These are phyloP conservation scores for Tylochromis polylepis DNA, from an alignment of 2,113 vertebrate genomes.

Conservation along the genomic window DNA sequence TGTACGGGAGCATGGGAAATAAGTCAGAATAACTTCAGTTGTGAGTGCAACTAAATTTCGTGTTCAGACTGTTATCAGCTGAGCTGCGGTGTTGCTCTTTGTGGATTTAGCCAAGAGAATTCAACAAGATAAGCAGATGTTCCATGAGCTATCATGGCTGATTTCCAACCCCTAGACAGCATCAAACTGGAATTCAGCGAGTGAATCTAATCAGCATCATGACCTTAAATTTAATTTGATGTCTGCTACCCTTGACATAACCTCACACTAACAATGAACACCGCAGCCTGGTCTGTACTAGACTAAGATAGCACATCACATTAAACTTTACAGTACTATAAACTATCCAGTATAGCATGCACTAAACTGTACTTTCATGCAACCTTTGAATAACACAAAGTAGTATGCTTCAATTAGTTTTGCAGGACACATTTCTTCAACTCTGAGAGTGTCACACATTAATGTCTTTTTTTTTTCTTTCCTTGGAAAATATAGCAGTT, in stretches of 20 bases:
- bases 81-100: not conserved
- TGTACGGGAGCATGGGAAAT: not conserved
- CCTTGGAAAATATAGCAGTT: not conserved
- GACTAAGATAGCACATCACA: not conserved
- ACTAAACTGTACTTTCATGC: not conserved
- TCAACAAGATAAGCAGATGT: not conserved
- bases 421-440: not conserved
- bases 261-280: not conserved
- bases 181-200: not conserved
- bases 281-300: not conserved
- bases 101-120: not conserved
- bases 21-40: not conserved
- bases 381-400: not conserved
- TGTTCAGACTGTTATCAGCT: not conserved
- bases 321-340: not conserved
- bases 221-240: not conserved
- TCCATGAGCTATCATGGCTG: not conserved
- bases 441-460: not conserved
- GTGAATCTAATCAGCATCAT: not conserved
- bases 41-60: not conserved
- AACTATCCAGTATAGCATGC: not conserved
- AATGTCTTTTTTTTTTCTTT: not conserved
- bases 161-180: not conserved
- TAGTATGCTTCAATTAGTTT: not conserved
- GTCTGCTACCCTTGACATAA: not conserved